phyloP scores from a whole-genome alignment of 1,140 invertebrate species.

The Brachionus manjavacas region DNA sequence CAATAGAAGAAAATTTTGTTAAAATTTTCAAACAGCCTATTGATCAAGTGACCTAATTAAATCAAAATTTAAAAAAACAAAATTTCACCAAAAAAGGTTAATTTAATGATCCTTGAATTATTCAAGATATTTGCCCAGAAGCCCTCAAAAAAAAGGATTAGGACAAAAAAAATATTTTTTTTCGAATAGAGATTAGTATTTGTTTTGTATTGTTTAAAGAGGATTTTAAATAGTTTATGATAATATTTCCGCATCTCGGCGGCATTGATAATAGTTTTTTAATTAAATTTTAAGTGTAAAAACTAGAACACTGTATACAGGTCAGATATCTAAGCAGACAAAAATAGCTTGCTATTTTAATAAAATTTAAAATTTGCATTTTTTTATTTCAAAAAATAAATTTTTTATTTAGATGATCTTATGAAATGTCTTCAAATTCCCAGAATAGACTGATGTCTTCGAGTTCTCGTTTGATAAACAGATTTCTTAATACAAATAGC shows the following conservation, averaged over 20 bases:
- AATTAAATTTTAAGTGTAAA: background rate
- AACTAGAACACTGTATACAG: background rate
- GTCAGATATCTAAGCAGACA: background rate
- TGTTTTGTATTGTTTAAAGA: background rate
- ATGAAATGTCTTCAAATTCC: background rate
- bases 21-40: background rate
- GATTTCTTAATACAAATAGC: background rate
- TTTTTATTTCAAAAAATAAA: background rate
- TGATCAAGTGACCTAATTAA: background rate
- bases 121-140: background rate
- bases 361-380: background rate
- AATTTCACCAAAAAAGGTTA: background rate
- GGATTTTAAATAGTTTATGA: background rate
- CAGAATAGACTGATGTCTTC: slow-evolving; percentile 10
- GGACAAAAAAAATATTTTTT: background rate
- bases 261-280: background rate
- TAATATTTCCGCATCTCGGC: background rate
- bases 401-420: background rate
- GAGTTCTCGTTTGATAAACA: background rate
- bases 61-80: background rate
- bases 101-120: background rate
- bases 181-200: background rate
- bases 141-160: background rate
- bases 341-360: background rate
- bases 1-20: background rate